Percentiles rank a stretch among this genome's conserved stretches.
Conservation (phyloP, 1,140 invertebrate genomes). For the Drosophila punjabiensis region DNA sequence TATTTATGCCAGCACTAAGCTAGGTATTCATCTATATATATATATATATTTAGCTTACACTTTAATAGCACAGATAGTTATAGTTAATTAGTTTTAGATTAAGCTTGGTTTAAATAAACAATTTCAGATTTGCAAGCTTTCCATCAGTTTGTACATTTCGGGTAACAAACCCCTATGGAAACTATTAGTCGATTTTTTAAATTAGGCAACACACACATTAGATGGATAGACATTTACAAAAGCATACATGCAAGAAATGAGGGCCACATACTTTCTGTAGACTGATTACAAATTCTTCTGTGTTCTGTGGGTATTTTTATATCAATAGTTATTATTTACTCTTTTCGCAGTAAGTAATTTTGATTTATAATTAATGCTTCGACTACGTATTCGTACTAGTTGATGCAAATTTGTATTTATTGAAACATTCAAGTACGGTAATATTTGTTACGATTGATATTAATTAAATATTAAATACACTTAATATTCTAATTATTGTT, state of each 20-base stretch:
- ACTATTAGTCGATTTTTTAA: conserved; percentile 17
- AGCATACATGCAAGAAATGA: conserved; percentile 32
- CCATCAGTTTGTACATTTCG: conserved; percentile 56
- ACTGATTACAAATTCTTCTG: conserved; percentile 3
- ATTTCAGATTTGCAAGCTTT: conserved; percentile 30
- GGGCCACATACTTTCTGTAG: not conserved
- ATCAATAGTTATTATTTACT: conserved; percentile 6
- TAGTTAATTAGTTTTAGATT: conserved; percentile 58
- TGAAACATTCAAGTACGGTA: conserved; percentile 59
- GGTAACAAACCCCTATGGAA: conserved; percentile 19
- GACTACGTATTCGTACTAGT: conserved; percentile 48
- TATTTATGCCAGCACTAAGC: conserved; percentile 25
- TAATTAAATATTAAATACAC: conserved; percentile 58
- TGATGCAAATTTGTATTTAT: conserved; percentile 51
- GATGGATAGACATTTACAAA: conserved; percentile 61
- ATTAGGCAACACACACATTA: conserved; percentile 17
- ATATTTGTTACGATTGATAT: conserved; percentile 40
- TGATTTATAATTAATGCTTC: conserved; percentile 28
- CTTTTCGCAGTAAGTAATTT: conserved; percentile 3
- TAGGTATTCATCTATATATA: conserved; percentile 22
- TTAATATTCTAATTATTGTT: conserved; percentile 82
- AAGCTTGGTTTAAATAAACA: conserved; percentile 32
- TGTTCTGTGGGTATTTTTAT: conserved; percentile 6
- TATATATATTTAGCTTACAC: conserved; percentile 67
- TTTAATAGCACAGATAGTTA: conserved; percentile 83